A percentile compares a stretch with the other conserved stretches of the same genome.
Conservation (phyloP, 1,140 invertebrate genomes). For the Spodoptera litura region DNA sequence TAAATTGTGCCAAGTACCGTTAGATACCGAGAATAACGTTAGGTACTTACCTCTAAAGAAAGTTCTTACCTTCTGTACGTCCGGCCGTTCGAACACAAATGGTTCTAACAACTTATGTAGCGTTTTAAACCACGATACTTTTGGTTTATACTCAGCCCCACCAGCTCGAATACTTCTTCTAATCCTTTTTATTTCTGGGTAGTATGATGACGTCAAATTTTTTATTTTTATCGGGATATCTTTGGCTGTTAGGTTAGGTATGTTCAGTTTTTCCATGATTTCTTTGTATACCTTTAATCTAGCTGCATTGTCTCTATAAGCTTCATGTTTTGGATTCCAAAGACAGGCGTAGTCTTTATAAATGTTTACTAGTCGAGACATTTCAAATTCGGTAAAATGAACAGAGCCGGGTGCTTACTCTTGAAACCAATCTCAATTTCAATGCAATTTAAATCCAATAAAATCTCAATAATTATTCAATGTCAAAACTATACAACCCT, state of each 20-base stretch:
- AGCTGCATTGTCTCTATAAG: neutral
- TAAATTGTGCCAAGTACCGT: too few relatives aligned
- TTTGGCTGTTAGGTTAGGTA: conserved; percentile 28
- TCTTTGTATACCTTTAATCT: conserved; percentile 36
- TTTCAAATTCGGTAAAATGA: neutral
- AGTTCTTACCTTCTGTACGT: neutral
- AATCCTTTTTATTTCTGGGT: conserved; percentile 40
- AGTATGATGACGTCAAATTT: conserved; percentile 39
- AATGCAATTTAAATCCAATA: too few relatives aligned
- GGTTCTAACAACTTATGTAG: neutral
- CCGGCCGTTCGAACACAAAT: neutral
- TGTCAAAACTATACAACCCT: too few relatives aligned
- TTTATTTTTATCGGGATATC: conserved; percentile 51
- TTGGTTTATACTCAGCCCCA: neutral
- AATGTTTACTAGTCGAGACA: neutral
- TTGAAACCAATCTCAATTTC: too few relatives aligned
- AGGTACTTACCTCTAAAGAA: too few relatives aligned
- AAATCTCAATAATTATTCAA: too few relatives aligned
- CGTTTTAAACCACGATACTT: neutral
- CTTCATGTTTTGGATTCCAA: conserved; percentile 1
- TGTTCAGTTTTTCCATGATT: conserved; percentile 37
- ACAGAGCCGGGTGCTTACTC: too few relatives aligned
- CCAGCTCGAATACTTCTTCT: neutral
- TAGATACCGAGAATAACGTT: too few relatives aligned
- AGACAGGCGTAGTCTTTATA: conserved; percentile 20